These are phyloP conservation scores for Caenorhabditis parvicauda DNA, from an alignment of 2,888 invertebrate species.

Conservation along the genomic window DNA sequence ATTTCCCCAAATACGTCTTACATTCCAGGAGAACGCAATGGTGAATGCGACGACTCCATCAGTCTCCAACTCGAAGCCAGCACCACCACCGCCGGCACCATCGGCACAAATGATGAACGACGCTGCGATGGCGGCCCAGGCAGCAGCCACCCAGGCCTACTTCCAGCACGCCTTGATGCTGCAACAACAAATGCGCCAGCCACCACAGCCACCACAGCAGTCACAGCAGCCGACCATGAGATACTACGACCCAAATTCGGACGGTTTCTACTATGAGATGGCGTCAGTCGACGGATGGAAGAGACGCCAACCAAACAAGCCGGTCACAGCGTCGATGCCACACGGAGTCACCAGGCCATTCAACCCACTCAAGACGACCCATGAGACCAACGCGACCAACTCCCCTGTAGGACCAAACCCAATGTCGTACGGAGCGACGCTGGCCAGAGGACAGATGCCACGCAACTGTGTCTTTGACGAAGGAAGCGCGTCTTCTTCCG, in stretches of 20 bases:
- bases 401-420: background rate
- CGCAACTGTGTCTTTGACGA: conserved; percentile 39
- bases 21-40: too few relatives aligned
- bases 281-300: conserved; percentile 61
- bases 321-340: conserved; percentile 22
- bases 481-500: conserved; percentile 27
- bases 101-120: too few relatives aligned
- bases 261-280: conserved; percentile 61
- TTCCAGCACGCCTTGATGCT: conserved; percentile 26
- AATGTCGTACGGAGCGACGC: conserved; percentile 33
- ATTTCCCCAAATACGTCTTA: too few relatives aligned
- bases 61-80: too few relatives aligned
- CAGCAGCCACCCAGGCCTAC: conserved; percentile 36
- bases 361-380: conserved; percentile 5
- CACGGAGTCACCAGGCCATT: conserved; percentile 19
- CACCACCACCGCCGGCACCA: too few relatives aligned
- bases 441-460: conserved; percentile 44
- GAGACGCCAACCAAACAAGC: conserved; percentile 34
- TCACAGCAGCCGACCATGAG: conserved; percentile 17
- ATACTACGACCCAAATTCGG: conserved; percentile 56
- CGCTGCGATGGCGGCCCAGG: conserved; percentile 19
- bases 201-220: conserved; percentile 1
- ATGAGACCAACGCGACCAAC: background rate
- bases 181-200: conserved; percentile 8
- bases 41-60: too few relatives aligned